Base-by-base conservation (phyloP, 1,140 invertebrate species). In the Lasaia peninsularis region DNA sequence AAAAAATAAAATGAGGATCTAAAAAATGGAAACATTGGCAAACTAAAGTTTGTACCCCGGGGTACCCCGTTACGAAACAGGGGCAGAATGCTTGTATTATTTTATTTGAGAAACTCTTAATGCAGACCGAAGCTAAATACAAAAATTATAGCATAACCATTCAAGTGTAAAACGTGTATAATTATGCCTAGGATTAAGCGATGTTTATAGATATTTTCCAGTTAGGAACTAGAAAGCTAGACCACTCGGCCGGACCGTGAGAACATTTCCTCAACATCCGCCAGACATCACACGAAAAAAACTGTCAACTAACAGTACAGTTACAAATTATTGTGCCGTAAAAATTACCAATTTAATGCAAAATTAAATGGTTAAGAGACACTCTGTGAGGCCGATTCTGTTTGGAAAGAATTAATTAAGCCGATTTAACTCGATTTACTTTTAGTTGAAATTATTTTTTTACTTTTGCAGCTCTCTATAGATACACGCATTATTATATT, bases 261-360 rank as follows among this genome's bases (percentile, higher is more conserved):
- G 84, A 87, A 85, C 78, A 73, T 63, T 63, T 65, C 75, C 74
- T 68, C 71, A 65, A 63, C 58, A n/a, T 32, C 53, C 18, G n/a
- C 7, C n/a, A 58, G 67, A 66, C 59, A 60, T 35, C 48, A 66
- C 60, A 50, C 52, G 62, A 60, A 78, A 80, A 86, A 86, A 83
- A 80, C 72, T 69, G 75, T 85, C 76, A 84, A 77, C 60, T 67
- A 74, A 66, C 69, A 56, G 57, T 78, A 86, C 85, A 80, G 82
- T 86, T 88, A 86, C 69, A 82, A 85, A 83, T 84, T 86, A 86
- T 80, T 86, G 80, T 88, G 82, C 82, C 85, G 85, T 86, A 77
- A 69, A 86, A 86, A 88, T 88, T 77, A 82, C 72, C 73, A 81
- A 84, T 81, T 86, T 78, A 82, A 83, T 86, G 80, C 80, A 80